Evolutionary conservation across 2,113 vertebrate species (phyloP).

Genomic region (Acinonyx jubatus): DNA sequence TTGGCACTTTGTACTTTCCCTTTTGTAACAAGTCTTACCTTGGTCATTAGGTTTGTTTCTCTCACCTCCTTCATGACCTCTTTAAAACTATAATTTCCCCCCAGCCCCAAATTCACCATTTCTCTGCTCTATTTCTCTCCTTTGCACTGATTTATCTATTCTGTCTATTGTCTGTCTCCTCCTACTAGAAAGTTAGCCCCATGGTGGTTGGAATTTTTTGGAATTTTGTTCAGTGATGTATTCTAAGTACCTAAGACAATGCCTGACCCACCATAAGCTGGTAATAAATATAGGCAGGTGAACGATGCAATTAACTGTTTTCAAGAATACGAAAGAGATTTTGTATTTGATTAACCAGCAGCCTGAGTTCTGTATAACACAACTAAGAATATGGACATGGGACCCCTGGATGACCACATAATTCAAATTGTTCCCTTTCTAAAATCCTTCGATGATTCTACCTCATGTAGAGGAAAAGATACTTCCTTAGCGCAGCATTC

Average conservation of each 20-base stretch:
- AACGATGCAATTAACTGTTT: conserved; percentile 15
- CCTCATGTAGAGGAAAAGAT: background rate
- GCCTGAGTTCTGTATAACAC: background rate
- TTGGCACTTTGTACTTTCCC: background rate
- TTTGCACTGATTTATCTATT: background rate
- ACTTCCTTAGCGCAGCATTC: background rate
- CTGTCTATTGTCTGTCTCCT: background rate
- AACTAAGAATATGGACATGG: background rate
- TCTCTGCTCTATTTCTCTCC: background rate
- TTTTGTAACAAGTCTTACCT: background rate
- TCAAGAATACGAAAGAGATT: background rate
- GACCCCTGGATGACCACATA: background rate
- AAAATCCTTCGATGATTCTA: background rate
- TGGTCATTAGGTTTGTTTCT: background rate
- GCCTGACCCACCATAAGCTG: background rate
- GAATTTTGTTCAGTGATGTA: background rate
- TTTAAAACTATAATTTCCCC: background rate
- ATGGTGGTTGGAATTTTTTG: background rate
- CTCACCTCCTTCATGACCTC: background rate
- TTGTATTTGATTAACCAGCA: background rate
- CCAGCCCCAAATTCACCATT: background rate
- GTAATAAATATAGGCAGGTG: background rate
- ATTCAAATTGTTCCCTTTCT: background rate
- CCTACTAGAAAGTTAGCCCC: background rate
- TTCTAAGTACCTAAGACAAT: background rate